Evolutionary conservation across 2,113 vertebrate species (phyloP).

Genomic region (Bujurquina vittata): DNA sequence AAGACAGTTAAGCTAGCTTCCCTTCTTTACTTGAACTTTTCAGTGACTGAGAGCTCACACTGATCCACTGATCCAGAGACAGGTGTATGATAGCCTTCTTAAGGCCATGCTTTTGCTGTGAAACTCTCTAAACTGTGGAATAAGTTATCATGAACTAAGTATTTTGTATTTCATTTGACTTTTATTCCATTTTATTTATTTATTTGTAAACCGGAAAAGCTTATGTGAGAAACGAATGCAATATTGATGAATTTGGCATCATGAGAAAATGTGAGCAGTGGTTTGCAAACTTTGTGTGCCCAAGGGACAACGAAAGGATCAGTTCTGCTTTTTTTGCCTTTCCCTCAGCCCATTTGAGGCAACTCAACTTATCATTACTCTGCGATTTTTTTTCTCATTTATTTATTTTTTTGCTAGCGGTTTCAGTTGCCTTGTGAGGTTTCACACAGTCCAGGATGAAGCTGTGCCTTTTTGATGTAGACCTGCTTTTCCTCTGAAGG

Average conservation of each 20-base stretch:
- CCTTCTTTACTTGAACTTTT: neutral
- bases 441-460: neutral
- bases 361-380: too few relatives aligned
- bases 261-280: neutral
- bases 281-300: neutral
- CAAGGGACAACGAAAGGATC: neutral
- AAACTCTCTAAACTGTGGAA: neutral
- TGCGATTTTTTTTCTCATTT: too few relatives aligned
- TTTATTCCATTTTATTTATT: neutral
- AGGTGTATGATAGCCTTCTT: neutral
- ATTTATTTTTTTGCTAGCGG: neutral
- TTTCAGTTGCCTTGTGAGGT: neutral
- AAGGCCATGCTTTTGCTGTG: neutral
- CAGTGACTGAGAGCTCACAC: neutral
- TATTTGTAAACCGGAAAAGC: neutral
- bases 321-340: neutral
- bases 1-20: neutral
- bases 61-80: neutral
- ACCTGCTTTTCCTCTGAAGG: neutral
- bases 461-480: neutral
- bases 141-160: neutral
- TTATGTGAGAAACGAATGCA: neutral
- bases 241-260: too few relatives aligned
- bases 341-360: neutral
- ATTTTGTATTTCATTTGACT: neutral